phyloP scores from a whole-genome alignment of 2,113 vertebrate species.

The Carassius auratus region DNA sequence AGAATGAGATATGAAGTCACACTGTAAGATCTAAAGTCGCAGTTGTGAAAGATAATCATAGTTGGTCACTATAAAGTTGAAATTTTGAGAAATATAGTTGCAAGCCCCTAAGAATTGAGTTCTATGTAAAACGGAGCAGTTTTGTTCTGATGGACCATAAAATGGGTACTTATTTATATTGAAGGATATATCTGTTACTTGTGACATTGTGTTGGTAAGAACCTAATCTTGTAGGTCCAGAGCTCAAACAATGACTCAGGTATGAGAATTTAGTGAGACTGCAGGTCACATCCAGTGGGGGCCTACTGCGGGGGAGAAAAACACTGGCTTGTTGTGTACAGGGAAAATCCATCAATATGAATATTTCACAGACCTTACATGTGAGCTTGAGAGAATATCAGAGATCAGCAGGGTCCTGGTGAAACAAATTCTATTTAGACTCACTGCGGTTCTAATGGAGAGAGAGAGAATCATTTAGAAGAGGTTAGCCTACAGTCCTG shows the following conservation, averaged over 20 bases:
- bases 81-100: not conserved
- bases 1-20: not conserved
- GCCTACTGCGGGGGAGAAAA: constrained; percentile 63
- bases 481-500: constrained; percentile 4
- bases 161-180: not conserved
- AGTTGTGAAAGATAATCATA: constrained; percentile 9
- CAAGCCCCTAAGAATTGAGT: not conserved
- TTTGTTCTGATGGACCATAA: not conserved
- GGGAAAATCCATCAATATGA: constrained; percentile 80
- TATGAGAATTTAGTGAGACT: not conserved
- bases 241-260: not conserved
- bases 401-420: constrained; percentile 58
- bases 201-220: constrained; percentile 12
- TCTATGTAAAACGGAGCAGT: not conserved
- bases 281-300: constrained; percentile 47
- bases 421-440: constrained; percentile 68
- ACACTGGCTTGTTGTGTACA: constrained; percentile 64
- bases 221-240: not conserved
- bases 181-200: not conserved
- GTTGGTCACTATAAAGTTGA: not conserved
- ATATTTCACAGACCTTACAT: constrained; percentile 71
- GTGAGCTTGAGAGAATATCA: constrained; percentile 64
- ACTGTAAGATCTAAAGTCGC: not conserved
- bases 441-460: constrained; percentile 34
- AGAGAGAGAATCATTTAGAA: constrained; percentile 38